Evolutionary conservation across 1,140 invertebrate species (phyloP).

Genomic region (Papilio dardanus): DNA sequence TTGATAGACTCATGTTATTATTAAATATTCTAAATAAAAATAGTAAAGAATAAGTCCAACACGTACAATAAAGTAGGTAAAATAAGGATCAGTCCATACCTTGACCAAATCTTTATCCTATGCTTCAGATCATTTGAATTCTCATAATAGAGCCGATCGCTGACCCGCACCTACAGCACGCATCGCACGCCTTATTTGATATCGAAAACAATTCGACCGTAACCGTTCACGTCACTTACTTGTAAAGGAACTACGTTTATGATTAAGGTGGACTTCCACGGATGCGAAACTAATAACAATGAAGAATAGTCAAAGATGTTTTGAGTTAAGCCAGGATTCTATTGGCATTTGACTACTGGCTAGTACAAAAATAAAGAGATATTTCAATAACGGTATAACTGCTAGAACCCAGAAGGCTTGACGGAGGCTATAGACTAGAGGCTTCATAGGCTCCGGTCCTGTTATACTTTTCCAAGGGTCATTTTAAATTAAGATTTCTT

Average conservation of each 20-base stretch:
- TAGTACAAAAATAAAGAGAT: too few species aligned
- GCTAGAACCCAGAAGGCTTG: too few species aligned
- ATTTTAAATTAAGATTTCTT: too few species aligned
- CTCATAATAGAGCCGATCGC: neutral
- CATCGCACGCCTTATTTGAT: conserved; percentile 6
- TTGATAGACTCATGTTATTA: too few species aligned
- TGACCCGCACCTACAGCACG: neutral
- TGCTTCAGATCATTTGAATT: neutral
- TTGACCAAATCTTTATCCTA: neutral
- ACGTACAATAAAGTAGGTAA: neutral
- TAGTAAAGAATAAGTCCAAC: neutral
- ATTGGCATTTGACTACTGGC: too few species aligned
- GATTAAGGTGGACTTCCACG: neutral
- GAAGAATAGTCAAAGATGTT: neutral
- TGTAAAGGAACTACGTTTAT: neutral
- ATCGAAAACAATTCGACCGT: neutral
- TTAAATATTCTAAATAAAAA: neutral
- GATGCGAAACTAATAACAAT: neutral
- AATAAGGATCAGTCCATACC: neutral
- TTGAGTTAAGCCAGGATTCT: neutral
- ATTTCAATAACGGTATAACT: too few species aligned
- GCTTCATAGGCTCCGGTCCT: too few species aligned
- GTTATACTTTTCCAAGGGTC: too few species aligned
- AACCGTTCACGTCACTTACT: neutral
- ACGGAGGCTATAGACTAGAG: too few species aligned